Percentiles rank a stretch among this genome's conserved stretches.
These are phyloP conservation scores for chimpanzee (Pan troglodytes) DNA, from an alignment of 2,113 vertebrate genomes.

Conservation along the genomic window DNA sequence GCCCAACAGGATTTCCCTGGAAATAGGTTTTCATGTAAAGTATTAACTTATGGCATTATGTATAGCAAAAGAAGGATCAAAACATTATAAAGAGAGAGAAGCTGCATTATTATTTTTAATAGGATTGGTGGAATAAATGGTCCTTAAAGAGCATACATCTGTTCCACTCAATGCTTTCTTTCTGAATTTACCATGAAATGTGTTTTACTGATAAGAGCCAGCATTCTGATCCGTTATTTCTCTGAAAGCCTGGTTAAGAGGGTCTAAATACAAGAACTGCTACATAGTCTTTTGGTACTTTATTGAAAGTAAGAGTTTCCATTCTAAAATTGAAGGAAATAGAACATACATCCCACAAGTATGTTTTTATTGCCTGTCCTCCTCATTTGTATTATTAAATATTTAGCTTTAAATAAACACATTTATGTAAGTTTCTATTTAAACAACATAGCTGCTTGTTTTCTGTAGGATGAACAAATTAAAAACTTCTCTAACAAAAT, in stretches of 20 bases:
- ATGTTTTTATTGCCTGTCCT: neutral
- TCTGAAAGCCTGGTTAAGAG: neutral
- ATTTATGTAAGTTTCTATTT: neutral
- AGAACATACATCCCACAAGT: neutral
- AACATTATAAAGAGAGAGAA: constrained; percentile 22
- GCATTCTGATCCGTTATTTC: neutral
- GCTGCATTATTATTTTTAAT: constrained; percentile 35
- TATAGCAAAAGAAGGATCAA: constrained; percentile 19
- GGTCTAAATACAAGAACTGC: neutral
- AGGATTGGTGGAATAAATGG: constrained; percentile 7
- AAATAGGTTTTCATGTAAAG: constrained; percentile 46
- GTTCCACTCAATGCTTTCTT: neutral
- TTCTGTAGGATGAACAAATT: neutral
- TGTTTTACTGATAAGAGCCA: constrained; percentile 30
- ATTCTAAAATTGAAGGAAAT: neutral
- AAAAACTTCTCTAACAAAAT: neutral
- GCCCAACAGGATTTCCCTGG: neutral
- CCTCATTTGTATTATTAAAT: neutral
- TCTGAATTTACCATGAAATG: constrained; percentile 34
- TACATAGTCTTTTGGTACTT: neutral
- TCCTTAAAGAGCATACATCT: neutral
- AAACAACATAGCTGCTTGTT: neutral
- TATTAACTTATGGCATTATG: constrained; percentile 41
- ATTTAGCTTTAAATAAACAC: neutral
- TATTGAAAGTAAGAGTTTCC: neutral